Base-by-base conservation (phyloP, 2,888 invertebrate species). In the Folsomia manolachei region DNA sequence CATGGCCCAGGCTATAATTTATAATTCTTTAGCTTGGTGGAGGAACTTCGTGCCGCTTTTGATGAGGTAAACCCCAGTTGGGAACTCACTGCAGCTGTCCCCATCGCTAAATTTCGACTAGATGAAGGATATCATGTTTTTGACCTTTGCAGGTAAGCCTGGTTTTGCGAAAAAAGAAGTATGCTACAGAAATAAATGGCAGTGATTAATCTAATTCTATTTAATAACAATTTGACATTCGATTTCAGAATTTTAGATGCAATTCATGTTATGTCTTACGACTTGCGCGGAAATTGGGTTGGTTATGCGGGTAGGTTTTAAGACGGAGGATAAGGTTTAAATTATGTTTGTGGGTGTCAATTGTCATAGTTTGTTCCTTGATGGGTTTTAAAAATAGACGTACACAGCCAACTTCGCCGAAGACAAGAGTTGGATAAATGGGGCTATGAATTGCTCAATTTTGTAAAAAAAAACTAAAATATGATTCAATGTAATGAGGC, bases 91-190 rank as follows among this genome's bases (percentile, higher is more conserved):
- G 93, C 93, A 85, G 94, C 94, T 0, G 94, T 94, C 2, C 94
- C 94, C 0, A 87, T 94, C 61, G 93, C 94, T 2, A 93, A 91
- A 83, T 94, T 94, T 83, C 86, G 94, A 27, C 86, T 95, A 52
- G 90, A 93, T 83, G 94, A 94, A 84, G 95, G 94, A 0, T 95
- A 95, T 82, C 93, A 94, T 83, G 94, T 95, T 7, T 92, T 93
- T 14, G 94, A 94, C 83, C 85, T 95, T 64, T 94, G 94, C 88
- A 88, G 90, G 93, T 56, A 14, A 39, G n/a, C n/a, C n/a, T n/a
- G n/a, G n/a, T n/a, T n/a, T n/a, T n/a, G n/a, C n/a, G n/a, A n/a
- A n/a, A n/a, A n/a, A n/a, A n/a, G n/a, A n/a, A n/a, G n/a, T n/a
- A n/a, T n/a, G n/a, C n/a, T n/a, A n/a, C n/a, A n/a, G n/a, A n/a